Percentiles rank a stretch among this genome's conserved stretches.
Conservation (phyloP, 1,140 invertebrate genomes). For the Harlomillsia oculata region DNA sequence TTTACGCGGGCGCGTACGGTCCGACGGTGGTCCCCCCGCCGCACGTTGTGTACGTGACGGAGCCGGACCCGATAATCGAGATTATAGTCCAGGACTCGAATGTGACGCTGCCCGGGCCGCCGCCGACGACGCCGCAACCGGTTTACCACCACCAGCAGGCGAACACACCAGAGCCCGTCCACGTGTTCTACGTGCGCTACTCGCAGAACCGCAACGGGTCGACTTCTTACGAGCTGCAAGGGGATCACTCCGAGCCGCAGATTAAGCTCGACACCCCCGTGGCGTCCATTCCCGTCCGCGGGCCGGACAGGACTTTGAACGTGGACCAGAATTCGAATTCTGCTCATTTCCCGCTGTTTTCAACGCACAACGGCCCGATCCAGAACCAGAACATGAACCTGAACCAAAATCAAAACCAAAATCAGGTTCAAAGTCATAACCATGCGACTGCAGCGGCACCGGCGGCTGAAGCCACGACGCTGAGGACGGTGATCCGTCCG, state of each 20-base stretch:
- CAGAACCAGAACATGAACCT: constrained; percentile 16
- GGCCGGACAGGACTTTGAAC: neutral
- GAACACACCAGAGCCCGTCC: constrained; percentile 57
- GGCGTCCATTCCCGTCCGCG: constrained; percentile 51
- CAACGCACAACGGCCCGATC: neutral
- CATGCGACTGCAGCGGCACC: neutral
- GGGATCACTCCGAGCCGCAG: constrained; percentile 47
- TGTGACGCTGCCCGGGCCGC: constrained; percentile 56
- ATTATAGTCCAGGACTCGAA: constrained; percentile 84
- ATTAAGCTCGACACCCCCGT: constrained; percentile 67
- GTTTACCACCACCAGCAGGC: constrained; percentile 42
- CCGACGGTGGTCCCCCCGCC: too few relatives aligned
- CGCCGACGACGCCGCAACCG: constrained; percentile 41
- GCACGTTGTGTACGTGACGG: constrained; percentile 37
- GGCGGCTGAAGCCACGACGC: constrained; percentile 51
- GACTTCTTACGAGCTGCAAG: neutral
- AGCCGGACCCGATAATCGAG: constrained; percentile 79
- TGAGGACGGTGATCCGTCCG: constrained; percentile 68
- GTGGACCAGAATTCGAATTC: neutral
- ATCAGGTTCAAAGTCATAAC: constrained; percentile 6
- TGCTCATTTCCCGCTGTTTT: neutral
- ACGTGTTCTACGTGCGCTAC: constrained; percentile 82
- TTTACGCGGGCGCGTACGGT: too few relatives aligned
- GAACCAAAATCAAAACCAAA: constrained; percentile 6
- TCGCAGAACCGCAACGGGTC: constrained; percentile 1